These are phyloP conservation scores for Bovichtus diacanthus DNA, from an alignment of 2,797 vertebrate species.

Conservation along the genomic window DNA sequence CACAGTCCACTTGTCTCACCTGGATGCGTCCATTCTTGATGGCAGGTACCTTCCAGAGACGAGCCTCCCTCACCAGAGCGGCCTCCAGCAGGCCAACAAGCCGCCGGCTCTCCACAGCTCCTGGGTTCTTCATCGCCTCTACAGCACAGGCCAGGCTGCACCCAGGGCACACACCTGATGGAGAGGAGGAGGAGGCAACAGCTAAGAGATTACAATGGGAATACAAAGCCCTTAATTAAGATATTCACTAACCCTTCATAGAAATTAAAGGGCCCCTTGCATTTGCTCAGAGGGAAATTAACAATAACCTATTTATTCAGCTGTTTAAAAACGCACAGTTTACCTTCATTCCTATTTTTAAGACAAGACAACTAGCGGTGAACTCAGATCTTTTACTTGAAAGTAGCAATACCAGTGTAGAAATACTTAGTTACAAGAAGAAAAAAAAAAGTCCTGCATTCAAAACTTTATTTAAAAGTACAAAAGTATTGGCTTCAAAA, in stretches of 20 bases:
- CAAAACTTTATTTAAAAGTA: no score
- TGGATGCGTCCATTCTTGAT: conserved; percentile 83
- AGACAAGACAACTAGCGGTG: no score
- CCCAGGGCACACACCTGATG: conserved; percentile 75
- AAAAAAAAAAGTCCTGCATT: no score
- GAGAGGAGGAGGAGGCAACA: neutral
- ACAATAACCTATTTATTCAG: neutral
- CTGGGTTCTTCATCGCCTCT: conserved; percentile 82
- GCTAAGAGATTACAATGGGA: neutral
- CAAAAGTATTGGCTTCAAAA: no score
- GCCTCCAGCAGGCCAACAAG: conserved; percentile 80
- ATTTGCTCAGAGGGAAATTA: neutral
- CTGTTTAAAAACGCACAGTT: neutral
- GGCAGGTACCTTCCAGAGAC: conserved; percentile 85
- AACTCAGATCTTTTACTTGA: no score
- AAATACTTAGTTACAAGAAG: no score
- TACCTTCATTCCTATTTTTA: neutral
- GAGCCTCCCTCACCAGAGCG: conserved; percentile 81
- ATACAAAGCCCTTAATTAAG: neutral
- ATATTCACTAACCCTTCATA: neutral
- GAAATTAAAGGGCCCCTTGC: neutral
- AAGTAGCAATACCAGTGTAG: no score
- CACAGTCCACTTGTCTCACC: conserved; percentile 56
- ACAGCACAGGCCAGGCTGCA: conserved; percentile 74
- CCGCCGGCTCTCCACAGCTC: conserved; percentile 59